phyloP scores from a whole-genome alignment of 2,797 vertebrate species.

The Megalops cyprinoides region DNA sequence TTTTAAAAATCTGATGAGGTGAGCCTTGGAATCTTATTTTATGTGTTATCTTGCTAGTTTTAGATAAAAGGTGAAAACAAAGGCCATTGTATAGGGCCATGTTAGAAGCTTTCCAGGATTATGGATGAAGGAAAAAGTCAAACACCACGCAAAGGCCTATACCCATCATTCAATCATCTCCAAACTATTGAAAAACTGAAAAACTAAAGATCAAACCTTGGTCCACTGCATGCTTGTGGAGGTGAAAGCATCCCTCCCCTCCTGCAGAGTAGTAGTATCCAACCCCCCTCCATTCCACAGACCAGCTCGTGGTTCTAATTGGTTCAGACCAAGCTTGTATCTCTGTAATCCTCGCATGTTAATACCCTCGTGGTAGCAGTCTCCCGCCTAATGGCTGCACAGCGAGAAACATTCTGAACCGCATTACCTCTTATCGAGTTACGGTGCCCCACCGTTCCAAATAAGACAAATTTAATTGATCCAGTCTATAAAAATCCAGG shows the following conservation, averaged over 20 bases:
- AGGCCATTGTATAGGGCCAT: not conserved
- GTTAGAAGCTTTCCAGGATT: not conserved
- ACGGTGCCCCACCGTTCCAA: constrained; percentile 91
- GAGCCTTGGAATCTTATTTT: constrained; percentile 16
- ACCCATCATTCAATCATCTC: constrained; percentile 33
- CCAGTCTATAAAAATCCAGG: constrained; percentile 83
- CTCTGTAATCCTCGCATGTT: constrained; percentile 72
- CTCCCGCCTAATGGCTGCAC: constrained; percentile 83
- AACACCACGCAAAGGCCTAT: constrained; percentile 13
- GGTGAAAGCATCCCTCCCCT: constrained; percentile 30
- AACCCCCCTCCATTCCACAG: constrained; percentile 40
- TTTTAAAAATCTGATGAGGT: not conserved
- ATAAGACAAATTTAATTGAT: constrained; percentile 97
- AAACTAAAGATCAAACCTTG: constrained; percentile 10
- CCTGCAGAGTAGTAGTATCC: constrained; percentile 18
- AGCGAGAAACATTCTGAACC: constrained; percentile 89
- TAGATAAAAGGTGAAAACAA: not conserved
- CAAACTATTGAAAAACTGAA: constrained; percentile 17
- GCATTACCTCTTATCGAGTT: constrained; percentile 96
- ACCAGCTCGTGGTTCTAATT: constrained; percentile 68
- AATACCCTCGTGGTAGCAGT: constrained; percentile 73
- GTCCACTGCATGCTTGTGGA: constrained; percentile 2
- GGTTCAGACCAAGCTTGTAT: constrained; percentile 63
- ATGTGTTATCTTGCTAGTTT: not conserved
- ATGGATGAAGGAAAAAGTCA: not conserved